Evolutionary conservation across 1,140 invertebrate genomes (phyloP).

Genomic region (Lepidotrigona ventralis): DNA sequence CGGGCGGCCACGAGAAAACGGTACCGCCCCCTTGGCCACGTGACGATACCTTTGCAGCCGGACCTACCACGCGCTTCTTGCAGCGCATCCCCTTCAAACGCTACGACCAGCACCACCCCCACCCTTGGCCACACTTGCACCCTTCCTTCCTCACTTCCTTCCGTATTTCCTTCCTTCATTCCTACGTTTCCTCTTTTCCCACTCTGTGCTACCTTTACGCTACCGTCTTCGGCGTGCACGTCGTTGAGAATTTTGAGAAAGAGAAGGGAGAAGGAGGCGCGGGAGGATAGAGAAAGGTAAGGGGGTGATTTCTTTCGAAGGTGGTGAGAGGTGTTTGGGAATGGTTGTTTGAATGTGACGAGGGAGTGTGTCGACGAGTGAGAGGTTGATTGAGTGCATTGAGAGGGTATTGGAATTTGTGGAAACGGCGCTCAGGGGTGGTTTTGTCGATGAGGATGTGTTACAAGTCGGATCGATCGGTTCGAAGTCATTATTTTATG

Average conservation of each 20-base stretch:
- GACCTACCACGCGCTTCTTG: constrained; percentile 62
- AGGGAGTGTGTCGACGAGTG: too few species aligned
- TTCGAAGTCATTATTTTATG: too few species aligned
- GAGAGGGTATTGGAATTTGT: not conserved
- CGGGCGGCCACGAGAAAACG: constrained; percentile 60
- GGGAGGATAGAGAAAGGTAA: not conserved
- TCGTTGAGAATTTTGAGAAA: not conserved
- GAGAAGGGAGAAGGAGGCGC: not conserved
- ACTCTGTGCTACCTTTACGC: not conserved
- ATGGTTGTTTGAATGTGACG: not conserved
- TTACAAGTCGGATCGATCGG: too few species aligned
- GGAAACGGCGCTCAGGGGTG: not conserved
- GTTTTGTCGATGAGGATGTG: not conserved
- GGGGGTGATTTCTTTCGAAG: not conserved
- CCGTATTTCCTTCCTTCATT: constrained; percentile 27
- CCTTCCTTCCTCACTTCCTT: constrained; percentile 48
- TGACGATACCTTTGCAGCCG: constrained; percentile 61
- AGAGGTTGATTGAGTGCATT: not conserved
- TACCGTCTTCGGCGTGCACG: not conserved
- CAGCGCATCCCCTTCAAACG: constrained; percentile 57
- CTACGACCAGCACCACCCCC: constrained; percentile 48
- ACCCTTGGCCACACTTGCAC: constrained; percentile 31
- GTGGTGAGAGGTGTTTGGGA: not conserved
- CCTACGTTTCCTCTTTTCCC: not conserved
- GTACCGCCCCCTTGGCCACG: constrained; percentile 66